Conservation (phyloP, 2,888 invertebrate species). For the Caradrina clavipalpis region DNA sequence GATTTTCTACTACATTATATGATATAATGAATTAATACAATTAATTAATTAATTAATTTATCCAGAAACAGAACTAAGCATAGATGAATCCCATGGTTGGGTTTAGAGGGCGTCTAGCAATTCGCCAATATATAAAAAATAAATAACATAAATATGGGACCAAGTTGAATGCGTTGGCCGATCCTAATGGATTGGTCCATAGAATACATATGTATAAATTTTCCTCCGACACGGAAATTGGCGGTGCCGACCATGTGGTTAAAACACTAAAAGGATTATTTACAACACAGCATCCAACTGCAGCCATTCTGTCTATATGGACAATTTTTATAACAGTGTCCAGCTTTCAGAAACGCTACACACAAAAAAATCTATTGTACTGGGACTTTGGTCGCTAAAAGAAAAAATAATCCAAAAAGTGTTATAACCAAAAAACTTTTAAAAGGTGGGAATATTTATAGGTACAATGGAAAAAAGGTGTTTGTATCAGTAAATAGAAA, state of each 20-base stretch:
- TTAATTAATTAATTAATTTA: too few species aligned
- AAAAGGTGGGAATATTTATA: constrained; percentile 12
- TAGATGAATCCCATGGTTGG: too few species aligned
- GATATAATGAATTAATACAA: too few species aligned
- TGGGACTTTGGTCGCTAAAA: background rate
- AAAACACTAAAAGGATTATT: background rate
- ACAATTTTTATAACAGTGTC: constrained; percentile 25
- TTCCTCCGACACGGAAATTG: constrained; percentile 19
- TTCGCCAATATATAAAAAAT: too few species aligned
- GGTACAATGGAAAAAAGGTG: constrained; percentile 27
- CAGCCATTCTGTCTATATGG: constrained; percentile 24
- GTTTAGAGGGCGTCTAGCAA: too few species aligned
- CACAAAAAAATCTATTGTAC: constrained; percentile 2
- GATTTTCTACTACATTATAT: too few species aligned
- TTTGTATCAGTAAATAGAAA: constrained; percentile 31
- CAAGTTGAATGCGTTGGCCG: too few species aligned
- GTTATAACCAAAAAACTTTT: background rate
- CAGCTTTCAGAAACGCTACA: background rate
- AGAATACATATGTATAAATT: constrained; percentile 30
- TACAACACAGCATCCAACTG: too few species aligned
- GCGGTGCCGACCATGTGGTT: background rate
- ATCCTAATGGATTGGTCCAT: too few species aligned
- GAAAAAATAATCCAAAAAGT: background rate
- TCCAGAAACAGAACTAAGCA: too few species aligned
- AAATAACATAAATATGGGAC: too few species aligned